Conservation (phyloP, 2,888 invertebrate species). For the Cheiracanthium punctorium region DNA sequence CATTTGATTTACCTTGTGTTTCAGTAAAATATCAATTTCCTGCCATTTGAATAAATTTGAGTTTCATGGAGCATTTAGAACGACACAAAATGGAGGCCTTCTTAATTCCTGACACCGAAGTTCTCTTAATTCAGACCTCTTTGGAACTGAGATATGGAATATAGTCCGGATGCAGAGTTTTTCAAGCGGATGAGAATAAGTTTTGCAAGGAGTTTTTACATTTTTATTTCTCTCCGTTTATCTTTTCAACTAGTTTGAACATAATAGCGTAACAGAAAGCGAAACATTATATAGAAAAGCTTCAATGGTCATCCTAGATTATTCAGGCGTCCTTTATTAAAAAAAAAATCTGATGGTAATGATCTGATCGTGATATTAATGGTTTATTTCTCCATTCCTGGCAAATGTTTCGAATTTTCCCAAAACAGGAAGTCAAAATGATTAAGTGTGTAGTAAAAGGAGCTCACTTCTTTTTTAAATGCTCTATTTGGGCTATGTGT, state of each 20-base stretch:
- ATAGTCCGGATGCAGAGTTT: conserved; percentile 19
- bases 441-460: no score
- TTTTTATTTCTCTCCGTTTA: neutral
- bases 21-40: no score
- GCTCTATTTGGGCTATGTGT: no score
- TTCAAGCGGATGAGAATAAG: neutral
- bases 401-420: neutral
- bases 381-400: neutral
- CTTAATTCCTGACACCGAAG: no score
- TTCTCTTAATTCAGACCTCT: no score
- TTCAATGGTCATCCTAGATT: neutral
- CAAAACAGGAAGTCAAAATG: no score
- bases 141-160: no score
- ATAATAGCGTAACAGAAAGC: neutral
- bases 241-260: neutral
- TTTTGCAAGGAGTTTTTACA: neutral
- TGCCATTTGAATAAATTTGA: no score
- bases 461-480: no score
- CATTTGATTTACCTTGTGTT: no score
- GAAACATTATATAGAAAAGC: neutral
- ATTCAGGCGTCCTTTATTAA: neutral
- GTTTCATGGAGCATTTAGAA: no score
- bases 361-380: neutral
- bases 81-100: no score
- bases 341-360: neutral